A percentile compares a stretch with the other conserved stretches of the same genome.
phyloP scores from a whole-genome alignment of 1,140 invertebrate genomes.

The Aphidius gifuensis region DNA sequence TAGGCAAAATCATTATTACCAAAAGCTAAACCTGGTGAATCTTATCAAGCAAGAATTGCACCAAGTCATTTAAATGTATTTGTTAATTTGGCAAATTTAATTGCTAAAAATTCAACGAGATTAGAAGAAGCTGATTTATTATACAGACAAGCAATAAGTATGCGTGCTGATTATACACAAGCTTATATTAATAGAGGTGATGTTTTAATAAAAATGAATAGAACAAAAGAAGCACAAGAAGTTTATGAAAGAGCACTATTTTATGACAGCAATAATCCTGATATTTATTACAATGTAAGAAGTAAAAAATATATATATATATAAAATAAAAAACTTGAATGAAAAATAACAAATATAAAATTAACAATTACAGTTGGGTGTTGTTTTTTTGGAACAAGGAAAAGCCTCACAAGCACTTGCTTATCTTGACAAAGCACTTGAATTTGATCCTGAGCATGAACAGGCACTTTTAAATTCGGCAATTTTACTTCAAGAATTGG shows the following conservation, averaged over 20 bases:
- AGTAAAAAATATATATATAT: no score
- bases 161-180: constrained; percentile 95
- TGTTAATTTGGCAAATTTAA: constrained; percentile 91
- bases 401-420: background rate
- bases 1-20: constrained; percentile 85
- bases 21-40: constrained; percentile 86
- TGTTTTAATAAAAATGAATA: constrained; percentile 91
- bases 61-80: constrained; percentile 96
- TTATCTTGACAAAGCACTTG: constrained; percentile 62
- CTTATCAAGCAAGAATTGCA: constrained; percentile 91
- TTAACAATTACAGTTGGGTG: background rate
- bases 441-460: constrained; percentile 90
- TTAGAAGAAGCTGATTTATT: constrained; percentile 91
- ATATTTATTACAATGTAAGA: constrained; percentile 94
- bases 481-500: constrained; percentile 86
- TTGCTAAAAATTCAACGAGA: constrained; percentile 87
- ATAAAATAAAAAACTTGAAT: constrained; percentile 26
- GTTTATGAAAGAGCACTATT: constrained; percentile 90
- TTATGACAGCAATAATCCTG: constrained; percentile 92
- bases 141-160: constrained; percentile 91
- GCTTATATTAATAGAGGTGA: constrained; percentile 97
- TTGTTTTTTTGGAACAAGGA: constrained; percentile 6
- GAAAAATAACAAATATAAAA: background rate
- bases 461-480: constrained; percentile 94
- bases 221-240: constrained; percentile 90